phyloP scores from a whole-genome alignment of 1,140 invertebrate species.

The Lineus longissimus region DNA sequence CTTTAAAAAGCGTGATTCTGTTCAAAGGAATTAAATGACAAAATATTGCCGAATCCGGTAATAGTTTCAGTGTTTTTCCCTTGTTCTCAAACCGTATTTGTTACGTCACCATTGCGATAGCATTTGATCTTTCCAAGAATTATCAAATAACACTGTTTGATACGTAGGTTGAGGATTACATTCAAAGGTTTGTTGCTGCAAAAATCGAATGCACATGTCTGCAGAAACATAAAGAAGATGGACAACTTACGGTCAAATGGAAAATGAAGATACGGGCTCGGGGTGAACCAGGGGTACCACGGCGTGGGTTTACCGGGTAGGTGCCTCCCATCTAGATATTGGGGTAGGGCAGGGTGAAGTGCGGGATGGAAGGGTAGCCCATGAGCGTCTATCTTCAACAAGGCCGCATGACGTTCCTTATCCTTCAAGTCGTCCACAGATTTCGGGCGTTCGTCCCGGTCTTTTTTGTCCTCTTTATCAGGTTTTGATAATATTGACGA shows the following conservation, averaged over 20 bases:
- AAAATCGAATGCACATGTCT: too few species aligned
- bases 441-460: not conserved
- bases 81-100: too few species aligned
- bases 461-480: not conserved
- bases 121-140: too few species aligned
- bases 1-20: too few species aligned
- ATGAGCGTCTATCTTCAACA: not conserved
- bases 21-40: too few species aligned
- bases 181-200: too few species aligned
- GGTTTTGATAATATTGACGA: not conserved
- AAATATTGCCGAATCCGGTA: too few species aligned
- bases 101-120: too few species aligned
- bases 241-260: constrained; percentile 3
- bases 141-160: too few species aligned
- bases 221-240: not conserved
- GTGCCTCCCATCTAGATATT: not conserved
- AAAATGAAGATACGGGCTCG: constrained; percentile 1
- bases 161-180: too few species aligned
- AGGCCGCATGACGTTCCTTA: not conserved
- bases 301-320: constrained; percentile 3
- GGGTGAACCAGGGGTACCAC: not conserved
- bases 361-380: not conserved
- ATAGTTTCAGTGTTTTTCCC: too few species aligned
- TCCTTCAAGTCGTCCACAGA: not conserved
- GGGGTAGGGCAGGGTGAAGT: not conserved